Evolutionary conservation across 64 coral and sea anemone species (phyloP).

Genomic region (Trachythela sp.): DNA sequence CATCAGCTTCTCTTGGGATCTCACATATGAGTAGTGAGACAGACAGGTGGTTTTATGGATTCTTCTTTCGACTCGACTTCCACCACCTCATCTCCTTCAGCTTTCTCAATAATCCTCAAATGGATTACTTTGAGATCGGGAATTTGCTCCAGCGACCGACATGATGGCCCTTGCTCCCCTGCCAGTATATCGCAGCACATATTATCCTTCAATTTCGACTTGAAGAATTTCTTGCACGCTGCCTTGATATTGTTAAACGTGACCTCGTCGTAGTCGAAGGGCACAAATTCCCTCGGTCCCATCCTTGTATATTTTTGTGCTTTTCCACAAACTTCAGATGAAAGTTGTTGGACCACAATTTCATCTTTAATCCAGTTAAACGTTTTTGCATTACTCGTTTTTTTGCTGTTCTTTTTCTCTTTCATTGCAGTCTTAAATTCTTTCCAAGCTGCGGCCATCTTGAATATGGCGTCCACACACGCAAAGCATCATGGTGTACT

Average conservation of each 20-base stretch:
- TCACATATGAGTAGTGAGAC: background rate
- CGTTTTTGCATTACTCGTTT: background rate
- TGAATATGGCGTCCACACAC: background rate
- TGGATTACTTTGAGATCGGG: background rate
- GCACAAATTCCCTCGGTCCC: background rate
- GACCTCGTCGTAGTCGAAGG: background rate
- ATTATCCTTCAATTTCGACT: background rate
- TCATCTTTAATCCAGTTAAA: background rate
- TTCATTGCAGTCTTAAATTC: background rate
- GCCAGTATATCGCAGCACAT: slow-evolving; percentile 39
- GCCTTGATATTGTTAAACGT: background rate
- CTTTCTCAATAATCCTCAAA: slow-evolving; percentile 17
- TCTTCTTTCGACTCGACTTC: background rate
- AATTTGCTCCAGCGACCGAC: background rate
- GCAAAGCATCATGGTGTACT: slow-evolving; percentile 4
- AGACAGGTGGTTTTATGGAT: background rate
- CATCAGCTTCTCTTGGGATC: background rate
- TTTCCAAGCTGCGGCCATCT: background rate
- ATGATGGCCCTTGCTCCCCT: slow-evolving; percentile 46
- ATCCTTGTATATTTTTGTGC: slow-evolving; percentile 8
- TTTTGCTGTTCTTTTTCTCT: background rate
- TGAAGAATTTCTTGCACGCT: background rate
- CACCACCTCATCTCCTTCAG: background rate
- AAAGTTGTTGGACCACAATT: background rate
- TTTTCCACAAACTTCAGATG: background rate